Evolutionary conservation across 2,888 invertebrate species (phyloP), one percentile per base, ranked within the genome.

Genomic region (Lycophotia porphyrea): DNA sequence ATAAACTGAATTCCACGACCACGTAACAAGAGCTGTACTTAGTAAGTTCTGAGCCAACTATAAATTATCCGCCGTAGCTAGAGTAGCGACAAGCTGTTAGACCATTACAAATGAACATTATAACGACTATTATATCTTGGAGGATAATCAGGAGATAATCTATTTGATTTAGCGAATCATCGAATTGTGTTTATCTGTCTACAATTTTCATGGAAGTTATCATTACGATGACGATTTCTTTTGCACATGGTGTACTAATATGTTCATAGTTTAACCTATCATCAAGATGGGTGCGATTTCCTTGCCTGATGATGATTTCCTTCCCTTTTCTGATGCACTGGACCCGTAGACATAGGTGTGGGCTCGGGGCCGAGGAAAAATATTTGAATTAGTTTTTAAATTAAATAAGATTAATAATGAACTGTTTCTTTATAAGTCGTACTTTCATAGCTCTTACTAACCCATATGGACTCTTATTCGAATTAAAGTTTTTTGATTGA

Each of bases 21-120:
- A 61, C 44, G 24, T 52, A 74, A 83, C 83, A 71, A 82, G 68
- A 69, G 42, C 52, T 63, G 71, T 60, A 78, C 27, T 82, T 73
- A 73, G 73, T 15, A 31, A 34, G 55, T 69, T 70, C 70, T 27
- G 47, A 72, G 66, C 73, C 27, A 70, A 60, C 72, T 71, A 85
- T 87, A 86, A 82, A 87, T 87, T 80, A 87, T 68, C 60, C 7
- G 31, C 58, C 61, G 63, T n/a, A 78, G 63, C n/a, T 44, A 74
- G 68, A 68, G 86, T 87, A 87, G 86, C 86, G 88, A 86, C 86
- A 75, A 39, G 68, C 58, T 70, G 77, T 61, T 76, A 31, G 21
- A 64, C 63, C 52, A 73, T 66, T 76, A 78, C 75, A 75, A 74
- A 79, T 69, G 67, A 68, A 80, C 86, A 79, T 72, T 85, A 78